Percentiles rank a stretch among this genome's conserved stretches.
Conservation (phyloP, 2,888 invertebrate genomes). For the Dicyrtoma fusca region DNA sequence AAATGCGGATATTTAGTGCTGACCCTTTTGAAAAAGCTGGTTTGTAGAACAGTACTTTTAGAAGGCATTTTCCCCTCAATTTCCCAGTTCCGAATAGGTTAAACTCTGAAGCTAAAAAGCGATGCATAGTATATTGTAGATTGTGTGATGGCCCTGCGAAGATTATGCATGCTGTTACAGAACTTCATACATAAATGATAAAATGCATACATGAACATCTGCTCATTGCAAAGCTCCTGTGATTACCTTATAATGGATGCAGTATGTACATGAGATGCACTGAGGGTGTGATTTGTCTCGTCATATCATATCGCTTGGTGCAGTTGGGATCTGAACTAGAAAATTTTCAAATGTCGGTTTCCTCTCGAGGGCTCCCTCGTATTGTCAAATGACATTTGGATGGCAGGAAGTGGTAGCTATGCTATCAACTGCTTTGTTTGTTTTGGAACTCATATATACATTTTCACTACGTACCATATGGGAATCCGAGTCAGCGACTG, state of each 20-base stretch:
- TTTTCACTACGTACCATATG: too few species aligned
- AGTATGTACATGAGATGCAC: not conserved
- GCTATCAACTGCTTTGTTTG: not conserved
- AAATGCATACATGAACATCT: constrained; percentile 26
- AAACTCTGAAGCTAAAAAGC: too few species aligned
- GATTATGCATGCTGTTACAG: constrained; percentile 6
- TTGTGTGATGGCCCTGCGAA: constrained; percentile 16
- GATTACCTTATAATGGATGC: constrained; percentile 12
- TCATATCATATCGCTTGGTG: not conserved
- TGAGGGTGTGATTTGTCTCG: too few species aligned
- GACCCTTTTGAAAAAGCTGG: too few species aligned
- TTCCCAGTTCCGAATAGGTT: too few species aligned
- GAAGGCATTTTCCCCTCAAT: too few species aligned
- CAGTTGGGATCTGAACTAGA: not conserved
- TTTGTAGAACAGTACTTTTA: too few species aligned
- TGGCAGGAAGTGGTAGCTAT: not conserved
- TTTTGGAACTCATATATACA: not conserved
- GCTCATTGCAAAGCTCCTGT: constrained; percentile 16
- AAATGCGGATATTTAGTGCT: not conserved
- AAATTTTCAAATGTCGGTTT: not conserved
- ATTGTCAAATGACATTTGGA: too few species aligned
- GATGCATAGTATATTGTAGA: too few species aligned
- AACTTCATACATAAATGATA: not conserved
- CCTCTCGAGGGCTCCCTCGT: too few species aligned
- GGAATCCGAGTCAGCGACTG: not conserved